A percentile compares a stretch with the other conserved stretches of the same genome.
phyloP scores from a whole-genome alignment of 1,140 invertebrate species.

The Micrasema longulum region DNA sequence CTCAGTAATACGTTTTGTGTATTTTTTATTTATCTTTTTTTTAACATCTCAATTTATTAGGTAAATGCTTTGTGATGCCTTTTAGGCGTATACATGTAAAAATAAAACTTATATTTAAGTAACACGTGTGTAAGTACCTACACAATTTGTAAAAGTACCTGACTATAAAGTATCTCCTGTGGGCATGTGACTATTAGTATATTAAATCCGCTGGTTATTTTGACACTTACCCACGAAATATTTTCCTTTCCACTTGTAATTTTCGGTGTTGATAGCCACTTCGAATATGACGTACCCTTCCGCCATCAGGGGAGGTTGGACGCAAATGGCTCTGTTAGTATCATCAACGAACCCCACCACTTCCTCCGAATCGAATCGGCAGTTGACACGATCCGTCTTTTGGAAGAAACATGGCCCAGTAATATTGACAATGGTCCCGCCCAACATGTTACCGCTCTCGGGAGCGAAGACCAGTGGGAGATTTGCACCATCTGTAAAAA shows the following conservation, averaged over 20 bases:
- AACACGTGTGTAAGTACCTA: too few species aligned
- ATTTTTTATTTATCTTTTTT: too few species aligned
- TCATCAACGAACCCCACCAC: conserved; percentile 81
- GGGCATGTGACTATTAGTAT: too few species aligned
- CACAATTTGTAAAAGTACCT: too few species aligned
- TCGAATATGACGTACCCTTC: conserved; percentile 92
- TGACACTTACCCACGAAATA: conserved; percentile 85
- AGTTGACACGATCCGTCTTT: conserved; percentile 78
- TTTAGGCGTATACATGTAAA: too few species aligned
- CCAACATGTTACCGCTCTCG: conserved; percentile 95
- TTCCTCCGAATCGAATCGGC: conserved; percentile 83
- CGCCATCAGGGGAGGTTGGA: conserved; percentile 89
- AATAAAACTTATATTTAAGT: too few species aligned
- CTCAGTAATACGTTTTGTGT: too few species aligned
- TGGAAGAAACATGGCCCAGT: conserved; percentile 90
- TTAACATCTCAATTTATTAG: too few species aligned
- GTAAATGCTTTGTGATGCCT: too few species aligned
- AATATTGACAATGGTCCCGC: conserved; percentile 93
- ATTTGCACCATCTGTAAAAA: conserved; percentile 76
- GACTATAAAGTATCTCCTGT: too few species aligned
- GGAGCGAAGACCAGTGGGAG: conserved; percentile 89
- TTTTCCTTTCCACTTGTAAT: conserved; percentile 91
- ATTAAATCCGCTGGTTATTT: too few species aligned
- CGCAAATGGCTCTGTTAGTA: conserved; percentile 86
- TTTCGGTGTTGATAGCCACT: conserved; percentile 85